Percentiles rank a stretch among this genome's conserved stretches.
These are phyloP conservation scores for Myopa testacea DNA, from an alignment of 2,888 invertebrate species.

Conservation along the genomic window DNA sequence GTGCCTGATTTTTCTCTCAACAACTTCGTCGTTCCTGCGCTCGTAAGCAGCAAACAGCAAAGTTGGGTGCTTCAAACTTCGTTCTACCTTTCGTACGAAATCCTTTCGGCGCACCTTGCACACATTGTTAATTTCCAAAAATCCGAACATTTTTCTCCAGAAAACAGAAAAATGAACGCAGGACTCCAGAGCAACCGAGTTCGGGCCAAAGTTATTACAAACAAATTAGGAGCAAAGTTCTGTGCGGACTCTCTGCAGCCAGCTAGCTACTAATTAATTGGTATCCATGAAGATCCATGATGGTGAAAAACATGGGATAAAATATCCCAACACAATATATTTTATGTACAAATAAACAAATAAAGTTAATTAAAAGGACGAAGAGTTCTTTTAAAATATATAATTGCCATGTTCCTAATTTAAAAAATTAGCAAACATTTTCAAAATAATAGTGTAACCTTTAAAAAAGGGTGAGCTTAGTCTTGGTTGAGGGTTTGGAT, in stretches of 20 bases:
- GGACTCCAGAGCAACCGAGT: neutral
- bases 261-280: neutral
- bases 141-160: neutral
- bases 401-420: too few species aligned
- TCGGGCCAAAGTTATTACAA: neutral
- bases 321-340: too few species aligned
- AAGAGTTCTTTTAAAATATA: too few species aligned
- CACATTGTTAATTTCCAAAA: neutral
- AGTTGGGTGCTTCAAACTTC: too few species aligned
- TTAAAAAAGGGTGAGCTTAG: too few species aligned
- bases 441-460: too few species aligned
- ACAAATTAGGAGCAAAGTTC: slow-evolving; percentile 1
- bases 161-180: neutral
- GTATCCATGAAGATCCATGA: neutral
- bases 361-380: too few species aligned
- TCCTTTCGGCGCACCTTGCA: neutral
- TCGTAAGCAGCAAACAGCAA: too few species aligned
- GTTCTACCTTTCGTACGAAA: neutral
- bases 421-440: too few species aligned
- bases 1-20: neutral
- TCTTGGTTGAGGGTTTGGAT: too few species aligned
- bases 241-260: neutral
- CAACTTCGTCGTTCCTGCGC: slow-evolving; percentile 1
- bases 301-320: neutral
- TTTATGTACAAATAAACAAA: too few species aligned